Conservation (phyloP, 2,888 invertebrate genomes). For the Microdon myrmicae region DNA sequence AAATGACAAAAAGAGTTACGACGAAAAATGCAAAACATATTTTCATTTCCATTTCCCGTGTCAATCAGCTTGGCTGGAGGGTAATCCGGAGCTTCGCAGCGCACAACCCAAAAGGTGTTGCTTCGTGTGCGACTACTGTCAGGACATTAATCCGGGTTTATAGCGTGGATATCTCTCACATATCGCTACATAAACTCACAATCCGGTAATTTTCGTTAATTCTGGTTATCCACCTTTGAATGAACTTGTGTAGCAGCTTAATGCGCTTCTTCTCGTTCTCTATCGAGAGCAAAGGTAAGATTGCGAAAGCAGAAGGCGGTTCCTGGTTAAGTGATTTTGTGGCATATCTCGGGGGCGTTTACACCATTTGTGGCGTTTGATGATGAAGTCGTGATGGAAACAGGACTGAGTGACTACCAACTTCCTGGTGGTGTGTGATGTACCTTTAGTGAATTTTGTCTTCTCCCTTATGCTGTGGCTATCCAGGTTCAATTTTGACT, state of each 20-base stretch:
- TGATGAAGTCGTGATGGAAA: slow-evolving; percentile 50
- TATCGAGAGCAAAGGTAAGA: too few relatives aligned
- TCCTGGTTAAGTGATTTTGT: slow-evolving; percentile 47
- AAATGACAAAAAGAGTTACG: too few relatives aligned
- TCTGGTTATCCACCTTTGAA: slow-evolving; percentile 23
- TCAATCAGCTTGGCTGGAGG: slow-evolving; percentile 5
- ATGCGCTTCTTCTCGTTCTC: too few relatives aligned
- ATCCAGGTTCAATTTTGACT: too few relatives aligned
- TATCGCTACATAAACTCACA: slow-evolving; percentile 1
- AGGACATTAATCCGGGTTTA: slow-evolving; percentile 39
- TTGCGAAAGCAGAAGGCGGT: slow-evolving; percentile 40
- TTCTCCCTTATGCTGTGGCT: too few relatives aligned
- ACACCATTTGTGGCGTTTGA: slow-evolving; percentile 48
- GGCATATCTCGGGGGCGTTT: slow-evolving; percentile 49
- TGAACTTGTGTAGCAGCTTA: too few relatives aligned
- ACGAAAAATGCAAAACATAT: slow-evolving; percentile 31
- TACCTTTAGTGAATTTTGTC: too few relatives aligned
- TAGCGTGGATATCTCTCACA: slow-evolving; percentile 4
- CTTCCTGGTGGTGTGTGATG: too few relatives aligned
- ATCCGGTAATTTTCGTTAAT: slow-evolving; percentile 35
- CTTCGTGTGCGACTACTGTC: slow-evolving; percentile 29
- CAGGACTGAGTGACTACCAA: slow-evolving; percentile 30
- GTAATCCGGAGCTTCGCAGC: slow-evolving; percentile 7
- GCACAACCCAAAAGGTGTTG: slow-evolving; percentile 27
- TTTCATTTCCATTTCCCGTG: slow-evolving; percentile 50